Evolutionary conservation across 2,888 invertebrate species (phyloP).

Genomic region (Parthenolecanium corni): DNA sequence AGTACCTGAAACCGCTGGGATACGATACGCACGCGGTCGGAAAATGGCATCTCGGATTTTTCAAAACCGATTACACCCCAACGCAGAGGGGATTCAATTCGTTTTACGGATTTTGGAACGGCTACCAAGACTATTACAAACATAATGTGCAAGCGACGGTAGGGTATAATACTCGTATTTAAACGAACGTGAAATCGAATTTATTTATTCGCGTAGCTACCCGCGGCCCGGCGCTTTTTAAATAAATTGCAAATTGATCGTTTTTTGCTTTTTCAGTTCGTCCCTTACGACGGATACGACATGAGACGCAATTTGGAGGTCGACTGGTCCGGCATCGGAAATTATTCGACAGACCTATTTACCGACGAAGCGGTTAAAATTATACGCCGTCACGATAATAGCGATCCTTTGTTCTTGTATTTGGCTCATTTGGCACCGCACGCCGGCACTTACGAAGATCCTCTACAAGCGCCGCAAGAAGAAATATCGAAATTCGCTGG

Average conservation of each 20-base stretch:
- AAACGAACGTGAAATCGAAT: too few relatives aligned
- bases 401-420: constrained; percentile 53
- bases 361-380: constrained; percentile 52
- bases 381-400: constrained; percentile 45
- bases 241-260: not conserved
- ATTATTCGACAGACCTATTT: constrained; percentile 55
- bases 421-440: constrained; percentile 57
- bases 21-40: constrained; percentile 45
- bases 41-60: constrained; percentile 47
- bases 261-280: constrained; percentile 31
- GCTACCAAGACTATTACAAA: constrained; percentile 68
- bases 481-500: constrained; percentile 54
- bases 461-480: constrained; percentile 59
- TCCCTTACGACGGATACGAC: constrained; percentile 45
- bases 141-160: constrained; percentile 44
- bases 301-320: constrained; percentile 49
- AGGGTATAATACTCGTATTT: constrained; percentile 27
- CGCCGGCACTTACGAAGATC: constrained; percentile 48
- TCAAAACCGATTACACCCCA: constrained; percentile 50
- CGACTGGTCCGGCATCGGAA: constrained; percentile 45
- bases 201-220: not conserved
- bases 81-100: constrained; percentile 62
- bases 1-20: constrained; percentile 42
- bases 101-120: constrained; percentile 76
- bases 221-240: too few relatives aligned